Evolutionary conservation across 1,140 invertebrate species (phyloP).

Genomic region (Temnothorax nylanderi): DNA sequence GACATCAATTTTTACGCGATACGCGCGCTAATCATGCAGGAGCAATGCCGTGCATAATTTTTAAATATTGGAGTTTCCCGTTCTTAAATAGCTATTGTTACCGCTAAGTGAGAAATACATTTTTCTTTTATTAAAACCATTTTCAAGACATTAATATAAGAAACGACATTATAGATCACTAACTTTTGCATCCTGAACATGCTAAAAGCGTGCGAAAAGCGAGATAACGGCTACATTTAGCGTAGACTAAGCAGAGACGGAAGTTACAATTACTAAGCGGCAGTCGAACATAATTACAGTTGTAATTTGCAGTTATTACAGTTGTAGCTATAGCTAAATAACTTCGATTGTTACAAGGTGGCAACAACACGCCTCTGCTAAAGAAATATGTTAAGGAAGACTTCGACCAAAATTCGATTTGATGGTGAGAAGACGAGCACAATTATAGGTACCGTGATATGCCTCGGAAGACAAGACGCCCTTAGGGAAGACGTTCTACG

Average conservation of each 20-base stretch:
- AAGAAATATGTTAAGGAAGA: background rate
- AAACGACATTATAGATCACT: background rate
- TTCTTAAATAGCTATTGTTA: background rate
- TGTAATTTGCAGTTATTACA: background rate
- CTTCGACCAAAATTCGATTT: background rate
- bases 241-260: background rate
- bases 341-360: background rate
- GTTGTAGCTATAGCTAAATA: background rate
- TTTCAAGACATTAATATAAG: background rate
- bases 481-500: constrained; percentile 67
- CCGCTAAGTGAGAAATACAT: background rate
- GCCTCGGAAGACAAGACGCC: background rate
- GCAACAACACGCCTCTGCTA: background rate
- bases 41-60: background rate
- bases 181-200: background rate
- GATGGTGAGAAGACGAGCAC: background rate
- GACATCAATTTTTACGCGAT: background rate
- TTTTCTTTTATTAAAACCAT: background rate
- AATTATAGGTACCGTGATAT: background rate
- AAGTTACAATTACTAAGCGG: background rate
- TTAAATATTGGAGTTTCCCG: background rate
- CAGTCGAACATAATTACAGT: background rate
- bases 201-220: background rate
- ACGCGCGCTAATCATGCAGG: background rate
- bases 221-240: background rate